Evolutionary conservation across 2,888 invertebrate species (phyloP), one percentile per base, ranked within the genome.

Genomic region (Lordiphosa fenestrarum): DNA sequence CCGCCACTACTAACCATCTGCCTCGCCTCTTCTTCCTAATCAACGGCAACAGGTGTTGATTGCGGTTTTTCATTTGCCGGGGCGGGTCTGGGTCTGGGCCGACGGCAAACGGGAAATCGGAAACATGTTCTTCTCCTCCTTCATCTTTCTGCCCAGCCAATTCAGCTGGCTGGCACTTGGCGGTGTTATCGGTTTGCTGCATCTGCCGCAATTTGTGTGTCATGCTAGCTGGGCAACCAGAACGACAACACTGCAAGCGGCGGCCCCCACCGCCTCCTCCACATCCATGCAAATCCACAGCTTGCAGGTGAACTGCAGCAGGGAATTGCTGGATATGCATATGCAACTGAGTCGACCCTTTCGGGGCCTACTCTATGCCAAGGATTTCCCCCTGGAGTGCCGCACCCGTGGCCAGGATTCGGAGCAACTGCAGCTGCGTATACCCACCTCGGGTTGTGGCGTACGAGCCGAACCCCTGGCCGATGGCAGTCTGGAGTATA

Each of bases 321-420:
- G 92, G 56, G 91, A 91, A 53, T 89, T 91, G 53, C 90, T 94
- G 80, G 92, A 93, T 59, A 91, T 94, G 60, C 91, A 92, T 53
- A 84, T 94, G 10, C 90, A 90, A 46, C 90, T 94, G 91, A 88
- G 80, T 57, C 86, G 85, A 12, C 77, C 71, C 0, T 95, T 95
- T 89, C 93, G 93, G 73, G 95, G 95, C 6, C 87, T 94, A 6
- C 89, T 95, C 33, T 95, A 94, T 82, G 94, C 94, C 64, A 94
- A 93, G 88, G 94, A 94, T 73, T 95, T 94, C 87, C 92, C 94
- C 0, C 91, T 93, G 60, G 94, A 94, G 84, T 95, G 95, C 78
- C 91, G 92, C 25, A 90, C 91, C 9, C 91, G 92, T 82, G 94
- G 94, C 90, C 85, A 83, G 49, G 70, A 72, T 13, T 67, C 71